Percentiles rank a stretch among this genome's conserved stretches.
Evolutionary conservation across 2,888 invertebrate genomes (phyloP).

Genomic region (Phyto melanocephala): DNA sequence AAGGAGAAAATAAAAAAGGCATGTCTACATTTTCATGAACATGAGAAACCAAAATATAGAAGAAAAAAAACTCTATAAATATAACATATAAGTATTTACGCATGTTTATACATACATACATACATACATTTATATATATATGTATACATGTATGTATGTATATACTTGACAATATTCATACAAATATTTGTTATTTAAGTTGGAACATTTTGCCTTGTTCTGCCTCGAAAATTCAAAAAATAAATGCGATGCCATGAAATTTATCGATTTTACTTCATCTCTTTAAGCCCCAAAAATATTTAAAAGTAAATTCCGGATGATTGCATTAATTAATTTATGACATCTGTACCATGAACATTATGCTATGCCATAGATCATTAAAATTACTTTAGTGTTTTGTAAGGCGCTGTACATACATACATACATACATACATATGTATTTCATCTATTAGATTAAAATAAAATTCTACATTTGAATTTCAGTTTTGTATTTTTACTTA

Average conservation of each 20-base stretch:
- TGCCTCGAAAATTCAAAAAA: conserved; percentile 18
- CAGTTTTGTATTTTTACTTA: too few relatives aligned
- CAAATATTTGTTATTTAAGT: neutral
- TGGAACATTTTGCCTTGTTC: neutral
- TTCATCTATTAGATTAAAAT: too few relatives aligned
- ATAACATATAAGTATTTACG: neutral
- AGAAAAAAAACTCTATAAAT: neutral
- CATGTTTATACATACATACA: neutral
- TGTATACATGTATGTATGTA: neutral
- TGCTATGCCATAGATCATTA: neutral
- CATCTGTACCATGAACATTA: conserved; percentile 4
- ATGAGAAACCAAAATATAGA: conserved; percentile 13
- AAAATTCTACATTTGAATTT: too few relatives aligned
- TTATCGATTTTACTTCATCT: conserved; percentile 36
- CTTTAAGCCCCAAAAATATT: neutral
- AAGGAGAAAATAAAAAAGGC: conserved; percentile 26
- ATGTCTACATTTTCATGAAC: conserved; percentile 48
- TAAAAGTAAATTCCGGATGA: conserved; percentile 26
- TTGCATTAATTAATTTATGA: conserved; percentile 41
- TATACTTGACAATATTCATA: neutral
- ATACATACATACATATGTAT: too few relatives aligned
- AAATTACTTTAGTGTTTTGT: neutral
- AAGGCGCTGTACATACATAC: too few relatives aligned
- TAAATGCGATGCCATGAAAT: conserved; percentile 19
- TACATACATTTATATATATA: neutral